phyloP scores from a whole-genome alignment of 2,888 invertebrate species.

The Neoscelio sp. region DNA sequence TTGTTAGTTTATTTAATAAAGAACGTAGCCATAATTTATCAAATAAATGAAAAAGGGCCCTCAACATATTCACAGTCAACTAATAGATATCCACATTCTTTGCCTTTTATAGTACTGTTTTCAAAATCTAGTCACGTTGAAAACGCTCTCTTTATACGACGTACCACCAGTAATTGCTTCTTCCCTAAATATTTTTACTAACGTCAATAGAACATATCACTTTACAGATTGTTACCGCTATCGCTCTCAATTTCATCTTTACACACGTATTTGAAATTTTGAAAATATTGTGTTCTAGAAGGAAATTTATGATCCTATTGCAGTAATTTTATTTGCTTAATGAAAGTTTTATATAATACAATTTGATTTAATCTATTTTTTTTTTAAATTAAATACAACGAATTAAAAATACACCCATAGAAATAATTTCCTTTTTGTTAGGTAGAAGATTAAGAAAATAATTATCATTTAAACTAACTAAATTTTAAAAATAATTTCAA shows the following conservation, averaged over 20 bases:
- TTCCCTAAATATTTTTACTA: conserved; percentile 63
- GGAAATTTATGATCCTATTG: too few relatives aligned
- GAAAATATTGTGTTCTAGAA: too few relatives aligned
- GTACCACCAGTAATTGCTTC: conserved; percentile 71
- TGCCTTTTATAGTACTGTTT: conserved; percentile 39
- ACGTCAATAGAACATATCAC: conserved; percentile 36
- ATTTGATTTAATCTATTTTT: too few relatives aligned
- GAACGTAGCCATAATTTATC: conserved; percentile 15
- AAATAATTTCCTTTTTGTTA: too few relatives aligned
- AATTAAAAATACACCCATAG: too few relatives aligned
- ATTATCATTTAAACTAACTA: too few relatives aligned
- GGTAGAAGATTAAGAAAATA: too few relatives aligned
- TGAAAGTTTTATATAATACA: too few relatives aligned
- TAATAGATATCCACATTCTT: conserved; percentile 30
- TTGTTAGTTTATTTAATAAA: conserved; percentile 24
- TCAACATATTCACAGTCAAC: conserved; percentile 29
- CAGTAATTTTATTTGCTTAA: too few relatives aligned
- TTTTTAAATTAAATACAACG: too few relatives aligned
- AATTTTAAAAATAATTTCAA: too few relatives aligned
- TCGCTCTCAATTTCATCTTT: conserved; percentile 9
- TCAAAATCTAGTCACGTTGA: conserved; percentile 72
- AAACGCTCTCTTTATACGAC: conserved; percentile 74
- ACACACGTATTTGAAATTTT: too few relatives aligned
- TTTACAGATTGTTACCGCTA: conserved; percentile 29
- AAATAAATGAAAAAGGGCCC: conserved; percentile 29